Evolutionary conservation across 2,888 invertebrate species (phyloP), one percentile per base, ranked within the genome.

Genomic region (Trichacis sp.): DNA sequence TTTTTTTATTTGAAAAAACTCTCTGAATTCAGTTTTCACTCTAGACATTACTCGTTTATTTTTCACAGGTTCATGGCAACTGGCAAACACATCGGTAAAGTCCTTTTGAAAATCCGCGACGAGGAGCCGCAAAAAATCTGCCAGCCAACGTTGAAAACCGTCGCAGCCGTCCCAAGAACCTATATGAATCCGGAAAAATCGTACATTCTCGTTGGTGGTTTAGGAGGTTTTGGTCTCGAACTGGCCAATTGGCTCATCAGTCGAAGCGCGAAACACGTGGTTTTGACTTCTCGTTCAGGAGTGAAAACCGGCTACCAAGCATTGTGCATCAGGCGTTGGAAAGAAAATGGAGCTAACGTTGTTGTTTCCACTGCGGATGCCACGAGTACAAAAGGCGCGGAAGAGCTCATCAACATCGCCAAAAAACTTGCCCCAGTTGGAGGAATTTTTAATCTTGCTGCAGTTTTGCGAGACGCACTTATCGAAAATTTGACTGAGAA

Each of bases 171-270:
- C 72, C 93, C 96, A 30, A 89, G 95, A 73, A 93, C 94, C 33
- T 93, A 95, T 85, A 89, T 94, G 90, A 91, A 93, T 74, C 91
- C 92, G 19, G 90, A 89, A 57, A 92, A 91, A 82, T 89, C 88
- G 51, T 94, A 93, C 83, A 87, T 94, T 50, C 85, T 94, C 17
- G 90, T 94, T n/a, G 95, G 95, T 62, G 97, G 98, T 54, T 88
- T 98, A 45, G 98, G 98, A 70, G 98, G 98, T 2, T 98, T 99
- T 85, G 98, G 98, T 19, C 87, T 98, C 68, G 98, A 99, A 86
- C 87, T 99, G 70, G 91, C 93, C 40, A 89, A 93, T 73, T 97
- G 97, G 97, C 86, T 99, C 83, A 90, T 95, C 53, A 86, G 86
- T 48, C 90, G 97, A 64, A 98, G 98, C 12, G 97, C 96, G 15